phyloP scores from a whole-genome alignment of 2,888 invertebrate species.

The Lutraria lutraria region DNA sequence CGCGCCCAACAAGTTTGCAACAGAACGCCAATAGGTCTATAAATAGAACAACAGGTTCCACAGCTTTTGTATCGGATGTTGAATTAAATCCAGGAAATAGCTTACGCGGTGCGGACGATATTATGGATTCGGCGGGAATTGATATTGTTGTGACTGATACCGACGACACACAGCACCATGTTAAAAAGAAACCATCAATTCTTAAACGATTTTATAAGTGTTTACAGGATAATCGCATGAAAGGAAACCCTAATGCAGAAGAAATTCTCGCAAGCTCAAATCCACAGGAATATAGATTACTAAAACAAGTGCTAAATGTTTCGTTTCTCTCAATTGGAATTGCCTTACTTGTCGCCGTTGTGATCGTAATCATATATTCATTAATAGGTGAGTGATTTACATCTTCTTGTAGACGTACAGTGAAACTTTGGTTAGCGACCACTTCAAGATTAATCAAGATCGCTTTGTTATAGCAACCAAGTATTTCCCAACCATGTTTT shows the following conservation, averaged over 20 bases:
- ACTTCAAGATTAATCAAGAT: too few species aligned
- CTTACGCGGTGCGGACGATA: slow-evolving; percentile 46
- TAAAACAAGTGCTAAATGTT: slow-evolving; percentile 83
- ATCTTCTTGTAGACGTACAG: not conserved
- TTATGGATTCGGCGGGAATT: slow-evolving; percentile 78
- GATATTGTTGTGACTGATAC: slow-evolving; percentile 78
- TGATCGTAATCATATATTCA: slow-evolving; percentile 83
- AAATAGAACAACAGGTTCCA: slow-evolving; percentile 28
- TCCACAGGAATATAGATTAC: slow-evolving; percentile 75
- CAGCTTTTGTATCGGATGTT: slow-evolving; percentile 21
- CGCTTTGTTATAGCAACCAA: too few species aligned
- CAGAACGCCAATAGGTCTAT: slow-evolving; percentile 62
- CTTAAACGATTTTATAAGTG: slow-evolving; percentile 71
- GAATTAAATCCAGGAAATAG: slow-evolving; percentile 30
- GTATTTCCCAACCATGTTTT: too few species aligned
- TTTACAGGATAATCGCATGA: slow-evolving; percentile 82
- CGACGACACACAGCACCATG: slow-evolving; percentile 66
- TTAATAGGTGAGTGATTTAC: slow-evolving; percentile 77
- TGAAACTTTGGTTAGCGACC: not conserved
- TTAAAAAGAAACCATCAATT: slow-evolving; percentile 63
- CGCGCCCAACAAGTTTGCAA: slow-evolving; percentile 47
- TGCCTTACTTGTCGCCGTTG: slow-evolving; percentile 80
- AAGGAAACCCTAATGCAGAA: slow-evolving; percentile 74
- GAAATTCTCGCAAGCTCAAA: slow-evolving; percentile 73
- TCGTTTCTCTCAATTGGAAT: slow-evolving; percentile 83